Evolutionary conservation across 2,888 invertebrate genomes (phyloP).

Genomic region (Euproctis similis): DNA sequence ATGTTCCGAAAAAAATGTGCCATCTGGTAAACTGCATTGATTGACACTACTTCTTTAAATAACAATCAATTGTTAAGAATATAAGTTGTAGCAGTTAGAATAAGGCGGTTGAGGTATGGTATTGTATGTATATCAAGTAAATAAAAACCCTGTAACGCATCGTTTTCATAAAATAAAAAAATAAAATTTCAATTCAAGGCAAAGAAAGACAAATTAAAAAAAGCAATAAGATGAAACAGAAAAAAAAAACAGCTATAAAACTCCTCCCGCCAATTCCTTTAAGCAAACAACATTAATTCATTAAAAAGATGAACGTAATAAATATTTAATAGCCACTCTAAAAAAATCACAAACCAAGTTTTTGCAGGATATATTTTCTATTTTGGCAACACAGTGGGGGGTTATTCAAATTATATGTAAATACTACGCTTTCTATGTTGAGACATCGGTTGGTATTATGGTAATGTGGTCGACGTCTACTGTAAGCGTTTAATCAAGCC

Average conservation of each 20-base stretch:
- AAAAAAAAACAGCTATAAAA: slow-evolving; percentile 2
- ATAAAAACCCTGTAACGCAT: too few relatives aligned
- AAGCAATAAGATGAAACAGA: neutral
- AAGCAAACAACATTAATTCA: slow-evolving; percentile 12
- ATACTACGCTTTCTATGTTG: slow-evolving; percentile 34
- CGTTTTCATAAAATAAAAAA: too few relatives aligned
- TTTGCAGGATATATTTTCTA: slow-evolving; percentile 17
- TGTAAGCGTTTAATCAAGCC: slow-evolving; percentile 23
- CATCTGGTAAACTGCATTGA: too few relatives aligned
- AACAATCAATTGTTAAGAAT: too few relatives aligned
- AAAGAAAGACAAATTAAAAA: neutral
- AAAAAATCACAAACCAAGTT: slow-evolving; percentile 17
- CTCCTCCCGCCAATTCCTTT: slow-evolving; percentile 5
- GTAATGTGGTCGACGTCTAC: slow-evolving; percentile 36
- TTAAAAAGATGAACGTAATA: slow-evolving; percentile 14
- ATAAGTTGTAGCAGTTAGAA: too few relatives aligned
- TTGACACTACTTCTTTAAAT: too few relatives aligned
- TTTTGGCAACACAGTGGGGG: slow-evolving; percentile 27
- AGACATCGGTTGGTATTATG: slow-evolving; percentile 55
- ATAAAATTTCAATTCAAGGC: too few relatives aligned
- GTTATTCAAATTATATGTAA: slow-evolving; percentile 53
- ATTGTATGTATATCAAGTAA: too few relatives aligned
- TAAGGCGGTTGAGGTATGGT: too few relatives aligned
- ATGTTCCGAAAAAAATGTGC: too few relatives aligned
- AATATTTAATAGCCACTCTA: slow-evolving; percentile 22